phyloP scores from a whole-genome alignment of 2,797 vertebrate species.

The Oophaga sylvatica region DNA sequence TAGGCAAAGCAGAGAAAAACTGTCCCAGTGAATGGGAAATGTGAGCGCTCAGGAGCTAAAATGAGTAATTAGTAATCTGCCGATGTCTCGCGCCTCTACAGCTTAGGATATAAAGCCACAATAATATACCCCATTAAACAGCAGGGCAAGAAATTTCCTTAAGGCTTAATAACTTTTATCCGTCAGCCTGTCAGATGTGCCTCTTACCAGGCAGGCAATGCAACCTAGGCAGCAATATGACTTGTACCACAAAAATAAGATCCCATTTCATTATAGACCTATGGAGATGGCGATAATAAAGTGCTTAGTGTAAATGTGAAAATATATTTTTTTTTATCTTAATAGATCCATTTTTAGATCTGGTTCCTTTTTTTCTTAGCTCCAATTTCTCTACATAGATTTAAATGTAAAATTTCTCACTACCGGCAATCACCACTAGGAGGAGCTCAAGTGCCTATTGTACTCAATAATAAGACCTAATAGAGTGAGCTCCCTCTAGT shows the following conservation, averaged over 20 bases:
- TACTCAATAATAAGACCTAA: too few species aligned
- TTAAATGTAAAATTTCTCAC: not conserved
- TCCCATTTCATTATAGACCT: not conserved
- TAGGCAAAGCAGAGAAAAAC: not conserved
- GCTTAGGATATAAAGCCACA: conserved; percentile 9
- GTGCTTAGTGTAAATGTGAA: not conserved
- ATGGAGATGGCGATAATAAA: not conserved
- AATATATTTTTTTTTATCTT: not conserved
- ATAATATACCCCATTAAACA: conserved; percentile 16
- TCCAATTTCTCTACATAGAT: not conserved
- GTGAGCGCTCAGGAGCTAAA: not conserved
- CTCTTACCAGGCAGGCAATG: not conserved
- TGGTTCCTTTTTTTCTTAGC: too few species aligned
- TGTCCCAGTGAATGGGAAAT: not conserved
- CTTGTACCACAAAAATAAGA: not conserved
- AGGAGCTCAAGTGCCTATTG: not conserved
- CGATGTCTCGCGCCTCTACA: not conserved
- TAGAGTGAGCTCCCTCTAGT: too few species aligned
- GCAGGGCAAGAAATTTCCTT: not conserved
- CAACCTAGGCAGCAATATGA: not conserved
- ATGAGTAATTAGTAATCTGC: conserved; percentile 11
- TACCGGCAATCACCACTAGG: not conserved
- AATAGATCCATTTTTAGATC: not conserved
- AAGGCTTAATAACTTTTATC: conserved; percentile 8
- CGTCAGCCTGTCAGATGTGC: conserved; percentile 10